Percentiles rank a stretch among this genome's conserved stretches.
Evolutionary conservation across 2,888 invertebrate genomes (phyloP).

Genomic region (Erannis defoliaria): DNA sequence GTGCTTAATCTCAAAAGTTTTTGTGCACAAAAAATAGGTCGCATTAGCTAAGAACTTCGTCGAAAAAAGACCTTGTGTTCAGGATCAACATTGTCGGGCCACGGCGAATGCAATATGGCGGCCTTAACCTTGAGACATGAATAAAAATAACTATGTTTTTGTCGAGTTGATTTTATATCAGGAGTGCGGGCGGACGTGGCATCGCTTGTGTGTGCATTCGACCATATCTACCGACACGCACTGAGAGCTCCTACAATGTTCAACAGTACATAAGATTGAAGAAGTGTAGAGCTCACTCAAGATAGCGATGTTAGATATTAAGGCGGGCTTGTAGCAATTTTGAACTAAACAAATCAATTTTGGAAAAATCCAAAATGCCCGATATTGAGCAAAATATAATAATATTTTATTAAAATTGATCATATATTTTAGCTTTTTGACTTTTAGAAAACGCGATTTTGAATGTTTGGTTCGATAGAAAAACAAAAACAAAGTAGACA

Average conservation of each 20-base stretch:
- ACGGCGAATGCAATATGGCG: constrained; percentile 78
- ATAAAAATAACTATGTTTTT: constrained; percentile 83
- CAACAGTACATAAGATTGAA: constrained; percentile 14
- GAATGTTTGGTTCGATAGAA: no score
- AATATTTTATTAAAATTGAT: no score
- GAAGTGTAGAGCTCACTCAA: background rate
- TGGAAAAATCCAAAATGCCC: no score
- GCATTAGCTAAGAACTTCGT: constrained; percentile 38
- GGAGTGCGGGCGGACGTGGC: constrained; percentile 57
- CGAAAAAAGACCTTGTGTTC: constrained; percentile 71
- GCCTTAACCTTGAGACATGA: constrained; percentile 74
- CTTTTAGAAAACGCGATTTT: no score
- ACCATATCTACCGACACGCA: constrained; percentile 46
- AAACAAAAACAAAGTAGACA: no score
- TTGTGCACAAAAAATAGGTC: constrained; percentile 33
- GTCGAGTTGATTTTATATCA: constrained; percentile 77
- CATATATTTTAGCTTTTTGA: no score
- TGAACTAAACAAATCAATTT: no score
- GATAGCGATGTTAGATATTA: background rate
- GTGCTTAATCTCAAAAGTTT: constrained; percentile 27
- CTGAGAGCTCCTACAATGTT: constrained; percentile 11
- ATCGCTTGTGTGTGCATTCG: constrained; percentile 50
- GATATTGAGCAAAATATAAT: no score
- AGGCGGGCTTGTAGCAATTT: no score
- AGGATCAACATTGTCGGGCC: constrained; percentile 63